Base-by-base conservation (phyloP, 2,888 invertebrate species). In the Pseudococcus longispinus region DNA sequence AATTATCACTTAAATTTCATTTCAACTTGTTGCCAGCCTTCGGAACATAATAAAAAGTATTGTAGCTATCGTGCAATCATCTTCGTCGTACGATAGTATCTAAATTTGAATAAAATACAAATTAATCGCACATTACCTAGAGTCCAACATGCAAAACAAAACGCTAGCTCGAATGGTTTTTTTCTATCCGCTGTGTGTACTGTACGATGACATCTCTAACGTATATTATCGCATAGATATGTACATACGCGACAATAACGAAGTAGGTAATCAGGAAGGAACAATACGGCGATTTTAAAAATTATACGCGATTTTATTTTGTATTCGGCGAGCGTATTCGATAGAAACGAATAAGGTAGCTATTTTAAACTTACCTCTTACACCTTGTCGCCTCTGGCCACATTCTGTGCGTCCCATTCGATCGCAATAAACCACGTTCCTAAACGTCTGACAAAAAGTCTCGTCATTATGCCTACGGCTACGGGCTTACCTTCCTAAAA, bases 351-450 rank as follows among this genome's bases (percentile, higher is more conserved):
- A 83, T 83, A 83, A 83, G 83, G 83, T 83, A 83, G 83, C 83
- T 51, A 46, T 83, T 44, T 83, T 44, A 42, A 70, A 84, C 65
- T 37, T 70, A 84, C 84, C 85, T 85, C 74, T 85, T 85, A 44
- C 85, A 65, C 74, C 85, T 85, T 74, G 74, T 85, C 85, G 85
- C 85, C 85, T 60, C 15, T 26, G 46, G 85, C 85, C 85, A 85
- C 74, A 42, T 85, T 85, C 85, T 85, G 29, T 44, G 85, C 74
- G 85, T 85, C 70, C 74, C 85, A 74, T 85, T 74, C 74, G 84
- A 37, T 70, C 84, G 85, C 77, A 85, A 70, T 70, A 85, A 85
- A 85, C 85, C 74, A 85, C 85, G 85, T 85, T 85, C 85, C 85
- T 74, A 77, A 85, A 70, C 85, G 85, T 85, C 85, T 85, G 85